Evolutionary conservation across 2,797 vertebrate species (phyloP).

Genomic region (Artibeus jamaicensis): DNA sequence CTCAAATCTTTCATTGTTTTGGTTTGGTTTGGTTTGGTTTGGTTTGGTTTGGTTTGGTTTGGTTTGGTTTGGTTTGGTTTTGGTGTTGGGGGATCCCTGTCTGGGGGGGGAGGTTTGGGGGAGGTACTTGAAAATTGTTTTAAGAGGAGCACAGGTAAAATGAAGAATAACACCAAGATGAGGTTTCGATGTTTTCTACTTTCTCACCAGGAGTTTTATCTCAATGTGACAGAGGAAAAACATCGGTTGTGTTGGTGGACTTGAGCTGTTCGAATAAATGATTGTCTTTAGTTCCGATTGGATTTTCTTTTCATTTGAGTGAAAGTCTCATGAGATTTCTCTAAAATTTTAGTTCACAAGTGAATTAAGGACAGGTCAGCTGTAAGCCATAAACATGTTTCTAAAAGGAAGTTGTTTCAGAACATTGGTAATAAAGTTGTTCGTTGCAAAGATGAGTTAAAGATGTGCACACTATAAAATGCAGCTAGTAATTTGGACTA

Average conservation of each 20-base stretch:
- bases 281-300: background rate
- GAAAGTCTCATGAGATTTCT: background rate
- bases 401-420: background rate
- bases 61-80: no score
- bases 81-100: background rate
- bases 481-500: background rate
- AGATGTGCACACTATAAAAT: background rate
- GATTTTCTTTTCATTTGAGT: slow-evolving; percentile 7
- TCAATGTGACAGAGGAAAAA: background rate
- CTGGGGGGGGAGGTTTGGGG: background rate
- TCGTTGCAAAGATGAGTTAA: background rate
- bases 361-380: background rate
- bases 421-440: background rate
- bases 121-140: background rate
- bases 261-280: background rate
- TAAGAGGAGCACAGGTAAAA: background rate
- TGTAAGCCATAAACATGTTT: background rate
- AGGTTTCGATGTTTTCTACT: background rate
- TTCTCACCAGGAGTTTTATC: background rate
- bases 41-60: no score
- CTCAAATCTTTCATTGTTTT: background rate
- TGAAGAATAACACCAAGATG: background rate
- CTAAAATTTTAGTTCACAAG: slow-evolving; percentile 17
- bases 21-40: no score
- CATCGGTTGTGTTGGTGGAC: background rate